Evolutionary conservation across 1,140 invertebrate species (phyloP), one percentile per base, ranked within the genome.

Genomic region (Diploscapter pachys): DNA sequence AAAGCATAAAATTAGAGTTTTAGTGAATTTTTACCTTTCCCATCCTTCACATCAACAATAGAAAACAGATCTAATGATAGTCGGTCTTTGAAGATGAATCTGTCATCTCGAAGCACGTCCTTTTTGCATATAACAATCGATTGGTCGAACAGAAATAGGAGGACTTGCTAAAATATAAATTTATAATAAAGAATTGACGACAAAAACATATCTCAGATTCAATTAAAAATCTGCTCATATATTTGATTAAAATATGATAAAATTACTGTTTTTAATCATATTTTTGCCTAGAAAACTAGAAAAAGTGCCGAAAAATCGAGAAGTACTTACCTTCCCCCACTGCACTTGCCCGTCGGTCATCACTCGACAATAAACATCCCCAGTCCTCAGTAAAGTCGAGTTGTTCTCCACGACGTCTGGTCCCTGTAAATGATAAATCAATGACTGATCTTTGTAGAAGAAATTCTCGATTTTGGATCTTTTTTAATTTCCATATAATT

Each of bases 81-180:
- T 79, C 93, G 88, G 65, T 92, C 92, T 86, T 93, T 92, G 86
- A 93, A 94, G 49, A 92, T 90, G 81, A 91, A 91, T 13, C 90
- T 90, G 81, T 91, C 91, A 73, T 92, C 89, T 86, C 93, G 93
- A 4, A 94, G 88, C 69, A 93, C 89, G 86, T 94, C 93, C 86
- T 92, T 93, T 87, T 93, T 93, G 86, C 92, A 94, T 83, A 93
- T 91, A 62, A 95, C 89, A 51, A 94, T 86, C 80, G 93, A 92
- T 86, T 93, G 92, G 85, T 94, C 93, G 85, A 95, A 93, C 2
- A 95, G 88, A 83, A 93, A 93, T n/a, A 94, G 87, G 8, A 90
- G 91, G 74, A 93, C 90, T 79, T 92, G 92, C 81, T 65, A 8
- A 65, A 65, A n/a, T 64, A 50, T 64, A 48, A 13, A 13, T 64